Conservation (phyloP, 1,140 invertebrate species). For the Drosophila novamexicana region DNA sequence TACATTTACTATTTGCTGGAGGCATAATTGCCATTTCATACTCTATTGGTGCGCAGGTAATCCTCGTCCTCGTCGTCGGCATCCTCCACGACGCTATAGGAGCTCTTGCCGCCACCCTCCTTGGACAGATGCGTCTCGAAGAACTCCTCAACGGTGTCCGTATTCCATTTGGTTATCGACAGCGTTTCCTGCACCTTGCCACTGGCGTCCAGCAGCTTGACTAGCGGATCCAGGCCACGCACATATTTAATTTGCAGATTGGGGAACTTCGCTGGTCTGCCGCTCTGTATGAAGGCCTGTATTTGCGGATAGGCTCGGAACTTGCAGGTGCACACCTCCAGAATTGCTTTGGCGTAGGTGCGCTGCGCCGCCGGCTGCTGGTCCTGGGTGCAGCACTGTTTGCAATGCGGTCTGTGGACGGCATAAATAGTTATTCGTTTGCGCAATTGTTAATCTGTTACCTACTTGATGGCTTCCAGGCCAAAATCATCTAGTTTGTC, state of each 20-base stretch:
- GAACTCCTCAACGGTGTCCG: slow-evolving; percentile 97
- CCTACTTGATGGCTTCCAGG: slow-evolving; percentile 88
- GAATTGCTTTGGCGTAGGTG: slow-evolving; percentile 92
- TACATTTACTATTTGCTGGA: slow-evolving; percentile 32
- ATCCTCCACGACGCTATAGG: slow-evolving; percentile 77
- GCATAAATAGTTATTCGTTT: neutral
- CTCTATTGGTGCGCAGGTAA: slow-evolving; percentile 71
- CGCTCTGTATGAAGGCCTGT: slow-evolving; percentile 97
- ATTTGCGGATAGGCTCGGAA: slow-evolving; percentile 98
- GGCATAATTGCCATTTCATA: slow-evolving; percentile 47
- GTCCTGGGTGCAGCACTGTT: slow-evolving; percentile 89
- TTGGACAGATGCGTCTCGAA: slow-evolving; percentile 91
- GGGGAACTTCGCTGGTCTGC: slow-evolving; percentile 92
- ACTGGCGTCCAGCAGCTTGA: slow-evolving; percentile 94
- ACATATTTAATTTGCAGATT: slow-evolving; percentile 96
- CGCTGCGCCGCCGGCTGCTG: slow-evolving; percentile 89
- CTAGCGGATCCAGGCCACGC: slow-evolving; percentile 95
- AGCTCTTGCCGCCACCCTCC: slow-evolving; percentile 57
- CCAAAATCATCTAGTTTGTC: slow-evolving; percentile 92
- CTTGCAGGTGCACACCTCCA: slow-evolving; percentile 98
- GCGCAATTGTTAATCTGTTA: slow-evolving; percentile 11
- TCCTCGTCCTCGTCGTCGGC: slow-evolving; percentile 66
- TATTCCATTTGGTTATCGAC: slow-evolving; percentile 98
- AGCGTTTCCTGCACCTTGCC: slow-evolving; percentile 93
- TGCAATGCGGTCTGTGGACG: slow-evolving; percentile 88